Percentiles rank a stretch among this genome's conserved stretches.
phyloP scores from a whole-genome alignment of 1,140 invertebrate species.

The Drosophila takahashii region DNA sequence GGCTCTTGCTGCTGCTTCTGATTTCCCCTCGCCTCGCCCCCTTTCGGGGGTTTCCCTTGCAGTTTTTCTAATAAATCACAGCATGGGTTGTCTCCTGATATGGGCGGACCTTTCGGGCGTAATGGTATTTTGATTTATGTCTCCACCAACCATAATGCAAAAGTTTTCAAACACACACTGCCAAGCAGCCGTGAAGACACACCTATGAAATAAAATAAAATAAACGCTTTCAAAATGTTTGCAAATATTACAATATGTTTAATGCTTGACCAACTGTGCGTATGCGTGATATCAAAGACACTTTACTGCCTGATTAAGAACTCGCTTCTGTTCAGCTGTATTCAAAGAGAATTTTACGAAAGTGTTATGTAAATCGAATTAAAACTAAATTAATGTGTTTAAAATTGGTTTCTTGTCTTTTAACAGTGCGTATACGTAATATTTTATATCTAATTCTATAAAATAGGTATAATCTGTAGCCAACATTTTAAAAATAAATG shows the following conservation, averaged over 20 bases:
- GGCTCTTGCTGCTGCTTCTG: constrained; percentile 51
- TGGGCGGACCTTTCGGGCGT: constrained; percentile 83
- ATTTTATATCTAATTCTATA: neutral
- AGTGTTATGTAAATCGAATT: too few relatives aligned
- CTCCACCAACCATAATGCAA: constrained; percentile 74
- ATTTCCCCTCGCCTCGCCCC: constrained; percentile 40
- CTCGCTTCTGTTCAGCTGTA: neutral
- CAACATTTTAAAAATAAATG: too few relatives aligned
- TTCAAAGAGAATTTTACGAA: neutral
- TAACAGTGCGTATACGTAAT: too few relatives aligned
- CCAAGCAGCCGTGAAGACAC: constrained; percentile 16
- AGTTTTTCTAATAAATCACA: constrained; percentile 84
- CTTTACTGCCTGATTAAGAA: neutral
- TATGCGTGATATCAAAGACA: constrained; percentile 6
- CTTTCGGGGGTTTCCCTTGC: constrained; percentile 41
- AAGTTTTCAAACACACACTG: constrained; percentile 65
- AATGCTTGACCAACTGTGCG: neutral
- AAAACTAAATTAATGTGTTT: too few relatives aligned
- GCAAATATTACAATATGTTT: neutral
- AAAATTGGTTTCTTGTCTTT: too few relatives aligned
- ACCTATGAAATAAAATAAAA: constrained; percentile 16
- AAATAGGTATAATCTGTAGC: too few relatives aligned
- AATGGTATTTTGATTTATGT: constrained; percentile 85
- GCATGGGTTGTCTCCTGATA: constrained; percentile 84
- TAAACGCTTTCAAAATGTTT: constrained; percentile 8